Evolutionary conservation across 2,888 invertebrate species (phyloP).

Genomic region (Halictus ligatus): DNA sequence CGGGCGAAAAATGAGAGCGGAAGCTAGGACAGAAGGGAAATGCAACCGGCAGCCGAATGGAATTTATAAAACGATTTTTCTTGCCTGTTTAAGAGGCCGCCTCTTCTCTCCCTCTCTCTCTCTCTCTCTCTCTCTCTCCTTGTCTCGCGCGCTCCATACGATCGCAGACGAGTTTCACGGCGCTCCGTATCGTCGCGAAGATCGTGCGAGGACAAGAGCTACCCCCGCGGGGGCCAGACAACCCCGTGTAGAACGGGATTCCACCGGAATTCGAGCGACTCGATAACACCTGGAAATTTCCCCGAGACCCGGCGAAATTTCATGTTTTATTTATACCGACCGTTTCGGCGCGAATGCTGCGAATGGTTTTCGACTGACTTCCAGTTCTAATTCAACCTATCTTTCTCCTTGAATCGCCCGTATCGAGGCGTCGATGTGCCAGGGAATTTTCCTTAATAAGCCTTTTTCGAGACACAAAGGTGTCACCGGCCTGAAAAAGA

Average conservation of each 20-base stretch:
- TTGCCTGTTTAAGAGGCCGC: slow-evolving; percentile 70
- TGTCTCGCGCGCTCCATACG: neutral
- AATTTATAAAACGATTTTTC: slow-evolving; percentile 80
- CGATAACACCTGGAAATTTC: slow-evolving; percentile 39
- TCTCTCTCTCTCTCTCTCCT: slow-evolving; percentile 44
- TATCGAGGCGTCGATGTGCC: neutral
- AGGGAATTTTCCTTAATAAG: neutral
- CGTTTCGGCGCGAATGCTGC: neutral
- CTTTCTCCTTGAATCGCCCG: neutral
- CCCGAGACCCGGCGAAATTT: neutral
- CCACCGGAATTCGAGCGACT: slow-evolving; percentile 32
- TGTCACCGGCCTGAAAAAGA: neutral
- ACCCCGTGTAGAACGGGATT: slow-evolving; percentile 21
- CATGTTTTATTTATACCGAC: neutral
- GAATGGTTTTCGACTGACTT: neutral
- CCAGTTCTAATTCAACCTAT: neutral
- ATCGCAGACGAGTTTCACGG: slow-evolving; percentile 22
- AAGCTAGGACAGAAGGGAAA: slow-evolving; percentile 75
- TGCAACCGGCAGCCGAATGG: slow-evolving; percentile 76
- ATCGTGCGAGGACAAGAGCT: slow-evolving; percentile 16
- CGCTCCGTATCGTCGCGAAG: slow-evolving; percentile 26
- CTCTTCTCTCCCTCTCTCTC: slow-evolving; percentile 40
- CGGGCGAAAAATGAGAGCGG: slow-evolving; percentile 21
- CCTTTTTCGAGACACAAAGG: neutral
- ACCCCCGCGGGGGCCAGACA: slow-evolving; percentile 42